Evolutionary conservation across 2,113 vertebrate genomes (phyloP), one percentile per base, ranked within the genome.

Genomic region (Climacteris rufus): DNA sequence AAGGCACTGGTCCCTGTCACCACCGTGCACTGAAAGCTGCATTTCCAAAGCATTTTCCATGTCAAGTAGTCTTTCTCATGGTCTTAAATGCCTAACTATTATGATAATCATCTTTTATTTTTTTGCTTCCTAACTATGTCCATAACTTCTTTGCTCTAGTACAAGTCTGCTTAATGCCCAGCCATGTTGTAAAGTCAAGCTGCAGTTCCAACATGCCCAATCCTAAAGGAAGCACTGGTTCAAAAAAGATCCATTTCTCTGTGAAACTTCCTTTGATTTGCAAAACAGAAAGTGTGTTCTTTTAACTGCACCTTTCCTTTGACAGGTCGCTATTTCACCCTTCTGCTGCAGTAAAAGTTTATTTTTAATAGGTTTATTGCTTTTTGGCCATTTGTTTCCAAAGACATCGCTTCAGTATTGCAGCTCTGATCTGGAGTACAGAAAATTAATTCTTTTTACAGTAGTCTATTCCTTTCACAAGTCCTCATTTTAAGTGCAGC

Each of bases 391-490:
- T 54, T 91, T 37, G 2, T 74, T 93, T 96, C 81, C 44, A 37
- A 87, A 78, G 40, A n/a, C 64, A 66, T 94, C n/a, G 11, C 31
- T 61, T 24, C 40, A 92, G 65, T 64, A 83, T 82, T 79, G 54
- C 13, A 1, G 44, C 75, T 90, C 85, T 95, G 91, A 87, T 84
- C 39, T 40, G 35, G 66, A 93, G 54, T n/a, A 69, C 49, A 91
- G 77, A 66, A 93, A 96, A 94, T 84, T 54, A 97, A 91, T 96
- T 94, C 70, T 74, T 89, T 95, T 95, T 93, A 88, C 82, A 63
- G 59, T 27, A 91, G 74, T 80, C 89, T 91, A 6, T 87, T 95
- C 53, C 86, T 94, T 90, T 94, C 76, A 42, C 60, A 83, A 75
- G 61, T 44, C 76, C 39, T 91, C 75, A 37, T 57, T 95, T 95